Evolutionary conservation across 2,797 vertebrate genomes (phyloP).

Genomic region (Salarias fasciatus): DNA sequence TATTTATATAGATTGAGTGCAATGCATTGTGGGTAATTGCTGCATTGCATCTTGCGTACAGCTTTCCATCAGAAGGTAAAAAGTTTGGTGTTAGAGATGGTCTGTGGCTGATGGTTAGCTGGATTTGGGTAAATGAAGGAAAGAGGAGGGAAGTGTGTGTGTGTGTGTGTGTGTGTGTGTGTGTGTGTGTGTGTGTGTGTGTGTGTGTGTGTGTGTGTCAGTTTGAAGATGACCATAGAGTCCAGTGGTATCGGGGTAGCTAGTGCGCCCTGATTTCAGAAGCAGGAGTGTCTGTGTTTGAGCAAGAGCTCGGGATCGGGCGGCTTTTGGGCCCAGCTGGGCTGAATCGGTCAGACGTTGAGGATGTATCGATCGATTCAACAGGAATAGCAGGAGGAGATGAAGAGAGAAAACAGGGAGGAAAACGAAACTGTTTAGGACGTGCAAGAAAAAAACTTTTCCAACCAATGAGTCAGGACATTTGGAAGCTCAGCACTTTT

Average conservation of each 20-base stretch:
- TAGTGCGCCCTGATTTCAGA: conserved; percentile 67
- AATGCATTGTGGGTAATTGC: conserved; percentile 43
- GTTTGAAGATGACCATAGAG: conserved; percentile 44
- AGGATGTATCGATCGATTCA: conserved; percentile 31
- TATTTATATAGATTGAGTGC: conserved; percentile 45
- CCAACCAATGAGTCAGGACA: neutral
- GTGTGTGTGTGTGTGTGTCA: conserved; percentile 15
- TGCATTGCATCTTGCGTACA: conserved; percentile 22
- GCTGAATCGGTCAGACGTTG: conserved; percentile 71
- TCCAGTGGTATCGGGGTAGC: conserved; percentile 62
- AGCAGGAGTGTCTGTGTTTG: conserved; percentile 86
- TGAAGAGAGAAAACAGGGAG: conserved; percentile 39
- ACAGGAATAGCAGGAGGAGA: conserved; percentile 45
- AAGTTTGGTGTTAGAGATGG: conserved; percentile 15
- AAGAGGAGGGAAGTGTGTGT: conserved; percentile 4
- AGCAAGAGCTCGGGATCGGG: conserved; percentile 81
- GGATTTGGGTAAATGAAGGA: conserved; percentile 27
- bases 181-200: conserved; percentile 11
- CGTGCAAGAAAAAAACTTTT: conserved; percentile 13
- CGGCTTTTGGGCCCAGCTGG: conserved; percentile 83
- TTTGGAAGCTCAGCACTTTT: neutral
- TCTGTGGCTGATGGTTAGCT: conserved; percentile 57
- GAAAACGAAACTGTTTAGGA: conserved; percentile 60
- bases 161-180: conserved; percentile 15
- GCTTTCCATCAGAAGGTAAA: conserved; percentile 6